Conservation (phyloP, 2,797 vertebrate species). For the Rhinophrynus dorsalis region DNA sequence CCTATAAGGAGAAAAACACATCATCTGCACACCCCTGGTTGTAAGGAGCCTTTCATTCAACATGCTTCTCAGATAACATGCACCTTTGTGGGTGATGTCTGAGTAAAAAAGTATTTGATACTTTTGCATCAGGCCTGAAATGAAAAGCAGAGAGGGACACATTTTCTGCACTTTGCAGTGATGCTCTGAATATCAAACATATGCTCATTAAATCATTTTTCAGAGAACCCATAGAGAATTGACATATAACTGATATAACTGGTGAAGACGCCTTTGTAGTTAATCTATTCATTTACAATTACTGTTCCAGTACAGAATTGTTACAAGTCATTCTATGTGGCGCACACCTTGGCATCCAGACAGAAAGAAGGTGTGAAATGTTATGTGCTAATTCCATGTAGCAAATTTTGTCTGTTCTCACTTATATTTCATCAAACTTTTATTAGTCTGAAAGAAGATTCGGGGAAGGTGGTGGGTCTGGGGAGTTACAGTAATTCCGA, state of each 20-base stretch:
- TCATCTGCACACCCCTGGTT: too few relatives aligned
- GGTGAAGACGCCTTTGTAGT: constrained; percentile 14
- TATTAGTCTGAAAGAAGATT: constrained; percentile 35
- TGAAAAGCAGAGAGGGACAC: background rate
- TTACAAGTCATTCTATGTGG: background rate
- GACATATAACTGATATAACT: constrained; percentile 2
- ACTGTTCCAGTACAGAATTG: background rate
- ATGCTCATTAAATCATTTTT: background rate
- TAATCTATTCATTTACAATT: constrained; percentile 2
- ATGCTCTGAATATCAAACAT: constrained; percentile 1
- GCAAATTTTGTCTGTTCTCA: constrained; percentile 27
- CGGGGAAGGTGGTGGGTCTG: constrained; percentile 27
- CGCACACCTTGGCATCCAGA: background rate
- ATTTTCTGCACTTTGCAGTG: background rate
- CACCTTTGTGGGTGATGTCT: background rate
- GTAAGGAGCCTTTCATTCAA: too few relatives aligned
- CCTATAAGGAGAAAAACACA: too few relatives aligned
- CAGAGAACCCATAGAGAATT: background rate
- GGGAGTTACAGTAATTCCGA: constrained; percentile 46
- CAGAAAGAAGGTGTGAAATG: constrained; percentile 2
- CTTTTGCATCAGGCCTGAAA: constrained; percentile 1
- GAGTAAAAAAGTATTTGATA: background rate
- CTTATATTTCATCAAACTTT: constrained; percentile 44
- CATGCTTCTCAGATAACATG: background rate
- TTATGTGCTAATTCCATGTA: constrained; percentile 21